phyloP scores from a whole-genome alignment of 2,797 vertebrate genomes.

The Betta splendens region DNA sequence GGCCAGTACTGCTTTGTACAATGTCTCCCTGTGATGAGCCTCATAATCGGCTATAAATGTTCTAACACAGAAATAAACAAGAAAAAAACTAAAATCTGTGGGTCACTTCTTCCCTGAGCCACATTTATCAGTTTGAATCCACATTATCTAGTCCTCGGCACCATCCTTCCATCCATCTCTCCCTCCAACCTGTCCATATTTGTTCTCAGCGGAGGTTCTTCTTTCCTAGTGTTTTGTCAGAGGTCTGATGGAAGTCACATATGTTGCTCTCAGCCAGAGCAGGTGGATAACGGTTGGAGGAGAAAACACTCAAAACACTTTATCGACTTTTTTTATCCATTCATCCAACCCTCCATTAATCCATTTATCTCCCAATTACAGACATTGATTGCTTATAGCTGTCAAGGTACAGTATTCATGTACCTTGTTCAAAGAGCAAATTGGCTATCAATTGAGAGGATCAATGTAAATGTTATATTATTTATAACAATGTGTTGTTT shows the following conservation, averaged over 20 bases:
- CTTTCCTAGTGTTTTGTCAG: slow-evolving; percentile 56
- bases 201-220: slow-evolving; percentile 65
- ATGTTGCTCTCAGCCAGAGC: slow-evolving; percentile 78
- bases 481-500: background rate
- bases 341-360: slow-evolving; percentile 12
- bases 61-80: slow-evolving; percentile 34
- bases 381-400: background rate
- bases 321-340: slow-evolving; percentile 11
- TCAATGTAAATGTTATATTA: background rate
- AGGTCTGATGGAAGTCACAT: slow-evolving; percentile 71
- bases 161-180: slow-evolving; percentile 8
- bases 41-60: slow-evolving; percentile 62
- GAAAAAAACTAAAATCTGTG: slow-evolving; percentile 31
- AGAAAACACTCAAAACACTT: slow-evolving; percentile 54
- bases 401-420: background rate
- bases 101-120: slow-evolving; percentile 46
- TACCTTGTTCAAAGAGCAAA: background rate
- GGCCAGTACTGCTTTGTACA: slow-evolving; percentile 41
- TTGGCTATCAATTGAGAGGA: background rate
- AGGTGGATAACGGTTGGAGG: slow-evolving; percentile 78
- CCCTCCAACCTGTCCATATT: slow-evolving; percentile 60
- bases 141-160: slow-evolving; percentile 27
- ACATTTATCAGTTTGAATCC: slow-evolving; percentile 54
- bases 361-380: slow-evolving; percentile 5
- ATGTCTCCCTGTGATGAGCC: slow-evolving; percentile 35